These are phyloP conservation scores for Neodon shergylaensis DNA, from an alignment of 2,113 vertebrate genomes.

Conservation along the genomic window DNA sequence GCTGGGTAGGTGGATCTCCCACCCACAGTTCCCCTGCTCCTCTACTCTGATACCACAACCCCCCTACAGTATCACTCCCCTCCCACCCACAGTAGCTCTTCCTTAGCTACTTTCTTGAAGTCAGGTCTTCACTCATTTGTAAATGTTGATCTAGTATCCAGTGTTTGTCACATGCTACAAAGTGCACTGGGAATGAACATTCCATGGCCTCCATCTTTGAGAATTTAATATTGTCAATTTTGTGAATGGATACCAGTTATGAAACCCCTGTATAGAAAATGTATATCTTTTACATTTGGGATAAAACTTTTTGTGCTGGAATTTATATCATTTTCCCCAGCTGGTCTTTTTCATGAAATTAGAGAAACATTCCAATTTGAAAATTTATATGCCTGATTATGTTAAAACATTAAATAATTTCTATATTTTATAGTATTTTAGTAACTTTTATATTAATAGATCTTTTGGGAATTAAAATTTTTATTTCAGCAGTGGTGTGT, in stretches of 20 bases:
- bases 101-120: not conserved
- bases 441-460: slow-evolving; percentile 21
- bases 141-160: not conserved
- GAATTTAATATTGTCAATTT: not conserved
- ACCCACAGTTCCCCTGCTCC: not conserved
- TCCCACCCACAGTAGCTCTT: not conserved
- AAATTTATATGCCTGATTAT: slow-evolving; percentile 13
- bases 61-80: not conserved
- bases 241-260: not conserved
- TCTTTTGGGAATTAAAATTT: not conserved
- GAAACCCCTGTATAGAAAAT: not conserved
- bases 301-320: not conserved
- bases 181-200: not conserved
- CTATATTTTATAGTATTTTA: not conserved
- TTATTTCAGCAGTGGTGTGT: not conserved
- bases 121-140: not conserved
- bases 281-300: not conserved
- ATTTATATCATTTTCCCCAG: not conserved
- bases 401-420: not conserved
- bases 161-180: not conserved
- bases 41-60: not conserved
- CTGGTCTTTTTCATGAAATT: not conserved
- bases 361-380: not conserved
- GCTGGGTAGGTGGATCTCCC: no score
- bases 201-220: not conserved